Base-by-base conservation (phyloP, 2,888 invertebrate genomes). In the Cephus nigrinus region DNA sequence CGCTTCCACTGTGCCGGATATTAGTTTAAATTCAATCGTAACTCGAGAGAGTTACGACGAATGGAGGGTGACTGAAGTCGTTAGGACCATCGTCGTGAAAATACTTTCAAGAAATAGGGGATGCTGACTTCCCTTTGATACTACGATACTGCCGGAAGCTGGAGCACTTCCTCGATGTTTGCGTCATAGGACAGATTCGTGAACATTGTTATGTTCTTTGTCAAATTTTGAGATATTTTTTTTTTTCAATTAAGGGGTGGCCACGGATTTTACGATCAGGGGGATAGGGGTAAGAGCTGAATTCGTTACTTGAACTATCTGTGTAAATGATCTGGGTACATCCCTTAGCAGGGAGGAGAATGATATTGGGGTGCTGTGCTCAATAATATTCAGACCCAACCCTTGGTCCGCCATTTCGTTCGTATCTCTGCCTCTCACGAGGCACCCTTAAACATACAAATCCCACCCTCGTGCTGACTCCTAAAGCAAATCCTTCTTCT, bases 361-460 rank as follows among this genome's bases (percentile, higher is more conserved):
- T 9, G 9, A 55, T 55, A 23, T 55, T 55, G 55, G 55, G 55
- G 79, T 73, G 73, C 81, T 79, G 78, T 76, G 82, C 79, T 81
- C 79, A 76, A 80, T 85, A 85, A 85, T 85, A 85, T 85, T 84
- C 82, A 82, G 83, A 76, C 73, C 78, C 73, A 80, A 79, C 79
- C 77, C 76, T 35, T 72, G 36, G 73, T 76, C 32, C 15, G 55
- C 55, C 55, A 55, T 55, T 55, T 55, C 55, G 9, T 23, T 55
- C 55, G 75, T n/a, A 73, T 81, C 80, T 71, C 69, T 69, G 69
- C 33, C 76, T 75, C 76, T 73, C 78, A 80, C 81, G 69, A 78
- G 72, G 69, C 76, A 76, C 75, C 82, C 83, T 84, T 83, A 75
- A 83, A 77, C 79, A 84, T 76, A 83, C 82, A 82, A 82, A 82